Evolutionary conservation across 64 coral and sea anemone genomes (phyloP), one percentile per base, ranked within the genome.

Genomic region (Montipora sp.): DNA sequence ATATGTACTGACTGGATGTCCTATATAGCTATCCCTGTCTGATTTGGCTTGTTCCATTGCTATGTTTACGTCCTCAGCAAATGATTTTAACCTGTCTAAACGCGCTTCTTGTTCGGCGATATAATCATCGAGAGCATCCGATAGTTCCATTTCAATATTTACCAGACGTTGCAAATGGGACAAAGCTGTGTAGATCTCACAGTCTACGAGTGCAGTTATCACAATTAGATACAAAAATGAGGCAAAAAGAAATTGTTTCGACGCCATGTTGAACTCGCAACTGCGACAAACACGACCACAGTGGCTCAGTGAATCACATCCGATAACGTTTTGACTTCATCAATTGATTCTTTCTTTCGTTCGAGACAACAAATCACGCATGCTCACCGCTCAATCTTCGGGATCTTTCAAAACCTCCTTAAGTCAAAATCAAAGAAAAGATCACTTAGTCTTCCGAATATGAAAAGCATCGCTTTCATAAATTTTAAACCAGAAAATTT

Each of bases 1-100:
- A 68, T 93, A 98, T 77, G 93, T 88, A 55, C 95, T 98, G 1
- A 98, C 85, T 72, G 96, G 96, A 89, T 98, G 90, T 46, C 90
- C 93, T 19, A 98, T 57, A 21, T 95, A 95, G 11, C 50, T 89
- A 18, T 59, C 48, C 2, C 93, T 81, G 19, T 92, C 61, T 20
- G 78, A 66, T n/a, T 80, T 59, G 10, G 96, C 93, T 21, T 18
- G 71, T n/a, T 89, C 57, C 45, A 95, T 94, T 24, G 93, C 89
- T 61, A 71, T 21, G 51, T 79, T 91, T 2, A 98, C 89, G 44
- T 98, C 78, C 2, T 58, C n/a, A 12, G 80, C 51, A 76, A 98
- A 98, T 36, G 79, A 22, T 77, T 92, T 83, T 2, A 98, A 77
- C 77, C 24, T 18, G 66, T 84, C 50, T 4, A 92, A 80, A 16